phyloP scores from a whole-genome alignment of 2,113 vertebrate genomes.

The Scopus umbretta region DNA sequence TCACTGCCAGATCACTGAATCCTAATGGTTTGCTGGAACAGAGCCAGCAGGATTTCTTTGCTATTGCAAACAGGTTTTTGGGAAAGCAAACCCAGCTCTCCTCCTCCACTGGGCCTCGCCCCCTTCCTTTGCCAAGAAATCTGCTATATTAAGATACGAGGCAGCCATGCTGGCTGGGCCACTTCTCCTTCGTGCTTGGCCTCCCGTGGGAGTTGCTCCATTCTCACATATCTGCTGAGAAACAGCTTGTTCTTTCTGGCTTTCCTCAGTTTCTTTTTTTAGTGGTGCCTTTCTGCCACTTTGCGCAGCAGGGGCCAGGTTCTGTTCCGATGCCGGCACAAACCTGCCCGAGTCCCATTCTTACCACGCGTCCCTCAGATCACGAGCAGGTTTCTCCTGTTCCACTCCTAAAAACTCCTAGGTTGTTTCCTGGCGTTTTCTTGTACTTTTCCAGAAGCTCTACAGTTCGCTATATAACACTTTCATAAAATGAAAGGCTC shows the following conservation, averaged over 20 bases:
- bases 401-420: neutral
- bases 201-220: constrained; percentile 38
- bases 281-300: neutral
- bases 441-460: neutral
- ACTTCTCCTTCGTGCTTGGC: neutral
- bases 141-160: constrained; percentile 20
- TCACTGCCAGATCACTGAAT: neutral
- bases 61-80: neutral
- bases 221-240: constrained; percentile 20
- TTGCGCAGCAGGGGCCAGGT: neutral
- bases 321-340: neutral
- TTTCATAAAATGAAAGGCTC: neutral
- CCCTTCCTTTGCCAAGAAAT: neutral
- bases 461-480: neutral
- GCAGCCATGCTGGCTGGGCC: constrained; percentile 1
- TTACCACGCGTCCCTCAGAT: neutral
- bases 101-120: neutral
- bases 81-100: neutral
- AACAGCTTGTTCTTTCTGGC: constrained; percentile 30
- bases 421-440: neutral
- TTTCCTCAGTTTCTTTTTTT: constrained; percentile 45
- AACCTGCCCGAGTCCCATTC: neutral
- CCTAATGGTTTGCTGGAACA: neutral
- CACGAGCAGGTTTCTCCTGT: neutral
- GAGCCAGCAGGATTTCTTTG: neutral